Percentiles rank a stretch among this genome's conserved stretches.
phyloP scores from a whole-genome alignment of 2,113 vertebrate species.

The Grus americana region DNA sequence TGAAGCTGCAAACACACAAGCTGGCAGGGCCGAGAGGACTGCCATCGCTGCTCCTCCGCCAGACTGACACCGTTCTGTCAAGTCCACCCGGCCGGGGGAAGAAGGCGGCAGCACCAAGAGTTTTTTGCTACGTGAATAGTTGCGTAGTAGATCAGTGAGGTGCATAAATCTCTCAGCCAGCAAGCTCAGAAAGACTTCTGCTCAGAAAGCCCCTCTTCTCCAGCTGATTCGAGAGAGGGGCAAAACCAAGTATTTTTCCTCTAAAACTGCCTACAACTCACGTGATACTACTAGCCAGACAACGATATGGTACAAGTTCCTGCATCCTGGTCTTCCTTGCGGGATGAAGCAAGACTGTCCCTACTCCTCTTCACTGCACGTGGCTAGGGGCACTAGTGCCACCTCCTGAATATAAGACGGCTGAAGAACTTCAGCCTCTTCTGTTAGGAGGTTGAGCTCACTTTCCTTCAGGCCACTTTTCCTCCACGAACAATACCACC shows the following conservation, averaged over 20 bases:
- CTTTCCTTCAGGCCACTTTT: not conserved
- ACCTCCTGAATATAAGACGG: not conserved
- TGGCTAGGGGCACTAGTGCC: too few species aligned
- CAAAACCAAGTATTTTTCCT: not conserved
- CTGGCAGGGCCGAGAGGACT: not conserved
- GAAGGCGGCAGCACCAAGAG: not conserved
- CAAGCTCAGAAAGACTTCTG: not conserved
- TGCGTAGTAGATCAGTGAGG: not conserved
- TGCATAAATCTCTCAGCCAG: not conserved
- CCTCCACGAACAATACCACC: too few species aligned
- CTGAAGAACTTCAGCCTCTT: not conserved
- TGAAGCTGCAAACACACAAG: not conserved
- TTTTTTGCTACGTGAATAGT: rapidly evolving
- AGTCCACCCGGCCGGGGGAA: not conserved
- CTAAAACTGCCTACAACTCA: too few species aligned
- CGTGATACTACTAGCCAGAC: not conserved
- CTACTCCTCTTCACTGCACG: not conserved
- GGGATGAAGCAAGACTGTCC: too few species aligned
- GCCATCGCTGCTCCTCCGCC: not conserved
- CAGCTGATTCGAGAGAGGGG: not conserved
- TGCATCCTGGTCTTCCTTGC: not conserved
- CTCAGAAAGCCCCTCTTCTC: not conserved
- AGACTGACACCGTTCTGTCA: not conserved
- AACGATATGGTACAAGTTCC: not conserved
- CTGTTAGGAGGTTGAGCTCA: rapidly evolving